Percentiles rank a stretch among this genome's conserved stretches.
These are phyloP conservation scores for Dendrolimus kikuchii DNA, from an alignment of 1,140 invertebrate genomes.

Conservation along the genomic window DNA sequence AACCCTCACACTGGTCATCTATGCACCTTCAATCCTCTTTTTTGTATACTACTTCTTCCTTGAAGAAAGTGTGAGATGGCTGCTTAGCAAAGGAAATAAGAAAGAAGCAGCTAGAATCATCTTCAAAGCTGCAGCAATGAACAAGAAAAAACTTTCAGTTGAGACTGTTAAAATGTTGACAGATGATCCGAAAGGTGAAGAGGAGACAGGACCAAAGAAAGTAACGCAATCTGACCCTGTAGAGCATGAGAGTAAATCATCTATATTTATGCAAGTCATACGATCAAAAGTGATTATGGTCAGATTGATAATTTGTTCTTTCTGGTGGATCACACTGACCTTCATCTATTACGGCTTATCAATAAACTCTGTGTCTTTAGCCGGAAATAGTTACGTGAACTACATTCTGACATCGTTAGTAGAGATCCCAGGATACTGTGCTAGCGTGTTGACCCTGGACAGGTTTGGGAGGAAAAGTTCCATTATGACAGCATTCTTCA, in stretches of 20 bases:
- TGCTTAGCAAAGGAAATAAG: conserved; percentile 76
- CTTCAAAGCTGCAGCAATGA: conserved; percentile 76
- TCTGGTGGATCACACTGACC: conserved; percentile 82
- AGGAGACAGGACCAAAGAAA: conserved; percentile 12
- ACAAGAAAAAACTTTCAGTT: conserved; percentile 61
- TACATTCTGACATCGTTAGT: conserved; percentile 73
- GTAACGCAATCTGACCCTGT: too few species aligned
- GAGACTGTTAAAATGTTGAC: conserved; percentile 41
- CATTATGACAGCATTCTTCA: conserved; percentile 69
- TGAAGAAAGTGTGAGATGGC: conserved; percentile 75
- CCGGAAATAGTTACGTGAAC: conserved; percentile 76
- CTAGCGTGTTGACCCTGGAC: conserved; percentile 69
- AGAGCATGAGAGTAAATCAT: conserved; percentile 11
- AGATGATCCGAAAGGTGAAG: conserved; percentile 21
- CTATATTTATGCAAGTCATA: conserved; percentile 62
- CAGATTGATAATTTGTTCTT: conserved; percentile 77
- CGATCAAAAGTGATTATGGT: conserved; percentile 74
- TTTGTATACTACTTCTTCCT: conserved; percentile 76
- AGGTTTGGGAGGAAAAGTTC: conserved; percentile 74
- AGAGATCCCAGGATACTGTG: conserved; percentile 75
- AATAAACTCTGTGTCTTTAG: conserved; percentile 20
- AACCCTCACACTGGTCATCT: conserved; percentile 77
- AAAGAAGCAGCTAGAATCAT: conserved; percentile 77
- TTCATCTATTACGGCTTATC: conserved; percentile 84
- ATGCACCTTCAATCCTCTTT: conserved; percentile 77